A percentile compares a stretch with the other conserved stretches of the same genome.
These are phyloP conservation scores for Sinotaia quadrata DNA, from an alignment of 2,888 invertebrate species.

Conservation along the genomic window DNA sequence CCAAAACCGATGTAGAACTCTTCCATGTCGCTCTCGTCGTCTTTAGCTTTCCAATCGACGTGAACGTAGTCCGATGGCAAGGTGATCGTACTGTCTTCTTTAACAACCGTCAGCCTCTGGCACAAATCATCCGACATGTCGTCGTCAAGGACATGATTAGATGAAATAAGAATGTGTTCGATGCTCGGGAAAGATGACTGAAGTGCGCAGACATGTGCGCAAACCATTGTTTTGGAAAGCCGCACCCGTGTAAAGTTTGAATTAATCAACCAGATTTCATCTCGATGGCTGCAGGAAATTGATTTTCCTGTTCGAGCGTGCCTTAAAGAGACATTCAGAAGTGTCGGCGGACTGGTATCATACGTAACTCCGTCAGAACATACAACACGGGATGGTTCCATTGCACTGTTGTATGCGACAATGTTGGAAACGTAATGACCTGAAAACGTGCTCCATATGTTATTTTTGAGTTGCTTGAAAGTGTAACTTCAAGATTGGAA, in stretches of 20 bases:
- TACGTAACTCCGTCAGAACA: conserved; percentile 55
- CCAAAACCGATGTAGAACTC: conserved; percentile 44
- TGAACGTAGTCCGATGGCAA: not conserved
- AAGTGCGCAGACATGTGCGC: not conserved
- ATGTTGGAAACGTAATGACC: conserved; percentile 43
- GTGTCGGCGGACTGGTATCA: conserved; percentile 41
- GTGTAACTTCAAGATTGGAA: conserved; percentile 7
- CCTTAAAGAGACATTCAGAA: conserved; percentile 36
- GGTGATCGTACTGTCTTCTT: not conserved
- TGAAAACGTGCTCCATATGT: not conserved
- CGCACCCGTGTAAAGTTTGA: conserved; percentile 24
- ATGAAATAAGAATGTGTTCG: not conserved
- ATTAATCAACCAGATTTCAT: conserved; percentile 32
- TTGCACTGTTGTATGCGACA: conserved; percentile 52
- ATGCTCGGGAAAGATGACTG: not conserved
- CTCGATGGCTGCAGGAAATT: conserved; percentile 33
- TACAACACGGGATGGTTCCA: conserved; percentile 47
- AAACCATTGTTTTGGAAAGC: not conserved
- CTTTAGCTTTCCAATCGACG: not conserved
- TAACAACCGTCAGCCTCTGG: not conserved
- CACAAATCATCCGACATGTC: not conserved
- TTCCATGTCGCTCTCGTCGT: conserved; percentile 1
- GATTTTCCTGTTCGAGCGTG: conserved; percentile 32
- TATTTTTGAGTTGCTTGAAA: too few relatives aligned
- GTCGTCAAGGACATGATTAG: not conserved